Percentiles rank a stretch among this genome's conserved stretches.
phyloP scores from a whole-genome alignment of 2,797 vertebrate species.

The Artibeus lituratus region DNA sequence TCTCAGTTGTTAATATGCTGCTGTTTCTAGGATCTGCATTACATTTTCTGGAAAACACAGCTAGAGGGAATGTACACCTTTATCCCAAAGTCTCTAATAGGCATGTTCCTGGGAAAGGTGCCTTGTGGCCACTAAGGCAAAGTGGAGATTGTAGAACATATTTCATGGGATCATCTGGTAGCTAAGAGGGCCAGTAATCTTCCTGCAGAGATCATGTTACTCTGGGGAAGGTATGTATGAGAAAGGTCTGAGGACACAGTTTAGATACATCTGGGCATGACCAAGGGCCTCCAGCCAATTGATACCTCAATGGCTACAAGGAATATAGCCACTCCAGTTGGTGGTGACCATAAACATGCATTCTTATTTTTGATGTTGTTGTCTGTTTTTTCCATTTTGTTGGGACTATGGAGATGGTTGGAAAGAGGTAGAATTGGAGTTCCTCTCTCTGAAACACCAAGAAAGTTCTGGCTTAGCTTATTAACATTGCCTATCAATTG shows the following conservation, averaged over 20 bases:
- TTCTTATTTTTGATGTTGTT: not conserved
- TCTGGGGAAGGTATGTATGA: not conserved
- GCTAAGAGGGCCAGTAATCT: not conserved
- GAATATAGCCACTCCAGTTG: not conserved
- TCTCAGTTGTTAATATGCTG: not conserved
- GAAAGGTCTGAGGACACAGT: not conserved
- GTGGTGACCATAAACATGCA: not conserved
- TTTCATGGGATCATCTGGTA: not conserved
- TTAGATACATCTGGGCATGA: not conserved
- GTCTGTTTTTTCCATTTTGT: not conserved
- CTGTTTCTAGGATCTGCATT: not conserved
- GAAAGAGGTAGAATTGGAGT: not conserved
- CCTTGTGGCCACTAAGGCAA: not conserved
- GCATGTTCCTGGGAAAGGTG: not conserved
- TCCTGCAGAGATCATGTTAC: not conserved
- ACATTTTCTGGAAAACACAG: not conserved
- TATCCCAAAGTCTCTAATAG: not conserved
- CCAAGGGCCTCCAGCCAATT: not conserved
- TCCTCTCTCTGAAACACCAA: not conserved
- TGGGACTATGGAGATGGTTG: not conserved
- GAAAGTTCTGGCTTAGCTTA: not conserved
- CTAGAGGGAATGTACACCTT: not conserved
- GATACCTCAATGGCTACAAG: not conserved
- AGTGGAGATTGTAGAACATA: not conserved
- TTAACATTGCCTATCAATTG: not conserved